phyloP scores from a whole-genome alignment of 2,113 vertebrate genomes.

The Ranitomeya imitator region DNA sequence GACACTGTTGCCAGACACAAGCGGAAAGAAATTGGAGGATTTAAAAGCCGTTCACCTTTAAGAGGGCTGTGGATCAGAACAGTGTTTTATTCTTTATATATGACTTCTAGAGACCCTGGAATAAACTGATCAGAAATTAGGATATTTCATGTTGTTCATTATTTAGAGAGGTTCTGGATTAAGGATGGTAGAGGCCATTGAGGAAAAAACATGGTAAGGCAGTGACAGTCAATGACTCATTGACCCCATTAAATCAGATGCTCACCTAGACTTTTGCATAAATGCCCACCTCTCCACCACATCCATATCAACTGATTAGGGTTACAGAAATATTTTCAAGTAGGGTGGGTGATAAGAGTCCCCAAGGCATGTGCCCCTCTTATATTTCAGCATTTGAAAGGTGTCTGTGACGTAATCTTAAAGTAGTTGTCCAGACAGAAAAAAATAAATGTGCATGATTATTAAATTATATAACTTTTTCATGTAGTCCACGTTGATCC shows the following conservation, averaged over 20 bases:
- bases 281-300: too few relatives aligned
- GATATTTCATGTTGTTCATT: background rate
- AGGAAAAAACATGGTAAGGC: background rate
- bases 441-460: too few relatives aligned
- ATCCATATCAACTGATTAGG: too few relatives aligned
- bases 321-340: too few relatives aligned
- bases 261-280: background rate
- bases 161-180: background rate
- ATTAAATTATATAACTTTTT: too few relatives aligned
- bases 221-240: background rate
- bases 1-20: slow-evolving; percentile 3
- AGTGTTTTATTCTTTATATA: background rate
- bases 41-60: slow-evolving; percentile 9
- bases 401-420: too few relatives aligned
- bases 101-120: background rate
- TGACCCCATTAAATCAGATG: background rate
- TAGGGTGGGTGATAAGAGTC: too few relatives aligned
- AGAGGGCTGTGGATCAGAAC: background rate
- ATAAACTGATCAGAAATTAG: background rate
- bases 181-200: background rate
- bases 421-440: too few relatives aligned
- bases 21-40: background rate
- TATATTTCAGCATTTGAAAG: too few relatives aligned
- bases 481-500: too few relatives aligned
- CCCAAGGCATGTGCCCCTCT: too few relatives aligned